These are phyloP conservation scores for Brachionus koreanus DNA, from an alignment of 1,140 invertebrate species.

Conservation along the genomic window DNA sequence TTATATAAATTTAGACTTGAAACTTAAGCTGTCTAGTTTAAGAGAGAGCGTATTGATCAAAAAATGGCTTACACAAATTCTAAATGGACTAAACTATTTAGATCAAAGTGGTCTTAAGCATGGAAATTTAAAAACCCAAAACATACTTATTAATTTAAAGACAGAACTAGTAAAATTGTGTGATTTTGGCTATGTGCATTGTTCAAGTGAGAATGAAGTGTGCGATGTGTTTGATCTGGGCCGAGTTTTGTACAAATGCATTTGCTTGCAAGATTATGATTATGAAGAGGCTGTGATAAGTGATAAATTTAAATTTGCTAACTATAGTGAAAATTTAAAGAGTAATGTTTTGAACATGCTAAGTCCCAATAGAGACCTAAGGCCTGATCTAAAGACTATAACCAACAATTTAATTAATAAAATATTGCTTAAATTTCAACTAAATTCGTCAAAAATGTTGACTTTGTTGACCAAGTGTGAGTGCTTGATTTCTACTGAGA, in stretches of 20 bases:
- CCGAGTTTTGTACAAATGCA: not conserved
- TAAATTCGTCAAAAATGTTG: not conserved
- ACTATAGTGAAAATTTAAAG: conserved; percentile 26
- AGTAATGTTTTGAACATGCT: conserved; percentile 3
- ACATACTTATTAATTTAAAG: not conserved
- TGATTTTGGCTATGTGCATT: conserved; percentile 13
- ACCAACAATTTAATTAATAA: not conserved
- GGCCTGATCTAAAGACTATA: not conserved
- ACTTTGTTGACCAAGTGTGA: not conserved
- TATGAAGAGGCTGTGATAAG: not conserved
- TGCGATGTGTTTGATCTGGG: not conserved
- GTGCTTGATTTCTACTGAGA: not conserved
- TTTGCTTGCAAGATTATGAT: not conserved
- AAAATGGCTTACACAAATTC: conserved; percentile 27
- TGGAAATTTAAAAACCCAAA: not conserved
- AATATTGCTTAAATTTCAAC: not conserved
- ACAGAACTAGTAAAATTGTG: not conserved
- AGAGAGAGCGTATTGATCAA: not conserved
- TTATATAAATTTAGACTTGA: not conserved
- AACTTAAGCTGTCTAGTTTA: not conserved
- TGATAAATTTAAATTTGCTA: not conserved
- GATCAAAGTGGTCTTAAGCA: not conserved
- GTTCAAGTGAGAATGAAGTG: not conserved
- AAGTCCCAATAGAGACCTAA: not conserved
- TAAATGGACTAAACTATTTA: not conserved